Evolutionary conservation across 2,888 invertebrate genomes (phyloP), one percentile per base, ranked within the genome.

Genomic region (Meteorus cinctellus): DNA sequence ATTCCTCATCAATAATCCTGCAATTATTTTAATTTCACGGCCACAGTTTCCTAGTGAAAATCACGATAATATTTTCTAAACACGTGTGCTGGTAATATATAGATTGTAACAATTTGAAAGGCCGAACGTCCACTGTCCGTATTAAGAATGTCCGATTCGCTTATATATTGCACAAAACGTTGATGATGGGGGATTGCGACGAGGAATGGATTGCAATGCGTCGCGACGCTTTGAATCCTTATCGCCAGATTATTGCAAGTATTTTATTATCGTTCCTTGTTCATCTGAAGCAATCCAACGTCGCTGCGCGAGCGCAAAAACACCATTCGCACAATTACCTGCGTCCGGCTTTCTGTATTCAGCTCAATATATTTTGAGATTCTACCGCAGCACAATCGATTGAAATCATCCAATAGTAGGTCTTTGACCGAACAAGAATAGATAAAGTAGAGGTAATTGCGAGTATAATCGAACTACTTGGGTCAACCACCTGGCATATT

Each of bases 131-230:
- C 76, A 80, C 80, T 81, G 81, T 77, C 69, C 66, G 70, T 70
- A 78, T 81, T 81, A 82, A 81, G 82, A 84, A 85, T 83, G 82
- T 82, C 76, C 80, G 82, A 81, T 81, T 83, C 81, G 84, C 80
- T 85, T 86, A 79, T 82, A 86, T 84, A 86, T 85, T 78, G 80
- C 79, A 78, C 75, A 81, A 79, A 79, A 36, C 73, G 76, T 74
- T 67, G 76, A 72, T 68, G 76, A 68, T 76, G 81, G 72, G 68
- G 67, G 67, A 72, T 65, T 74, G 69, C 63, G 67, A 65, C 51
- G 72, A 75, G 75, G 78, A 74, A 74, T 69, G 75, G 66, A 65
- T 68, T 67, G 41, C 14, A 51, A 34, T 41, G 60, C 55, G 67
- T 70, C 67, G 66, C 76, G 71, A 72, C 67, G 59, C 69, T 70